phyloP scores from a whole-genome alignment of 2,888 invertebrate genomes.

The Conops quadrifasciatus region DNA sequence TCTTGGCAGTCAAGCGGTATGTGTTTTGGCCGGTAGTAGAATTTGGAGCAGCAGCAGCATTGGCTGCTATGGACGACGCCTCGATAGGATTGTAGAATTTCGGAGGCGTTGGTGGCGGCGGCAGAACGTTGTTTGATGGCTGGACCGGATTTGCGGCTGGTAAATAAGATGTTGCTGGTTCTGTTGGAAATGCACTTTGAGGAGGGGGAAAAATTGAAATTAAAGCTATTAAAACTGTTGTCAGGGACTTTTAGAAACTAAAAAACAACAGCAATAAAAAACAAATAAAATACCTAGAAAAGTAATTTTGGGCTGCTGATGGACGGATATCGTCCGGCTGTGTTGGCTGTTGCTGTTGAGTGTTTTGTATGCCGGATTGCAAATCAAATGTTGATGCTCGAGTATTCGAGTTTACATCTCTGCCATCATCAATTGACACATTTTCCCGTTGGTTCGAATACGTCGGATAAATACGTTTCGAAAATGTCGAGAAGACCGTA shows the following conservation, averaged over 20 bases:
- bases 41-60: conserved; percentile 38
- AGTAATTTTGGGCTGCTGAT: conserved; percentile 24
- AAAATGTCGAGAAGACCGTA: conserved; percentile 71
- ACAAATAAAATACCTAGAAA: conserved; percentile 36
- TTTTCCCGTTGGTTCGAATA: conserved; percentile 49
- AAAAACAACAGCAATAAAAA: conserved; percentile 10
- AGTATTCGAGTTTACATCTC: conserved; percentile 46
- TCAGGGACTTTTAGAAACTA: neutral
- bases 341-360: conserved; percentile 61
- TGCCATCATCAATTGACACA: conserved; percentile 39
- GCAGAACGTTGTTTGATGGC: conserved; percentile 17
- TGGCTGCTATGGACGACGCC: conserved; percentile 45
- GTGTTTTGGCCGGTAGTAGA: conserved; percentile 61
- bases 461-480: conserved; percentile 60
- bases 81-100: conserved; percentile 61
- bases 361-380: conserved; percentile 54
- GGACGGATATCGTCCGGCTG: conserved; percentile 59
- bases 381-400: conserved; percentile 53
- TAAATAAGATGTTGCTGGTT: conserved; percentile 15
- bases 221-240: neutral
- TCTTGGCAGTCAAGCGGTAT: conserved; percentile 75
- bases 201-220: conserved; percentile 16
- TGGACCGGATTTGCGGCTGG: neutral
- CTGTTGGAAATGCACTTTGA: conserved; percentile 13
- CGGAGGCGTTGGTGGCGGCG: conserved; percentile 52